Conservation (phyloP, 2,797 vertebrate species). For the Helarctos malayanus region DNA sequence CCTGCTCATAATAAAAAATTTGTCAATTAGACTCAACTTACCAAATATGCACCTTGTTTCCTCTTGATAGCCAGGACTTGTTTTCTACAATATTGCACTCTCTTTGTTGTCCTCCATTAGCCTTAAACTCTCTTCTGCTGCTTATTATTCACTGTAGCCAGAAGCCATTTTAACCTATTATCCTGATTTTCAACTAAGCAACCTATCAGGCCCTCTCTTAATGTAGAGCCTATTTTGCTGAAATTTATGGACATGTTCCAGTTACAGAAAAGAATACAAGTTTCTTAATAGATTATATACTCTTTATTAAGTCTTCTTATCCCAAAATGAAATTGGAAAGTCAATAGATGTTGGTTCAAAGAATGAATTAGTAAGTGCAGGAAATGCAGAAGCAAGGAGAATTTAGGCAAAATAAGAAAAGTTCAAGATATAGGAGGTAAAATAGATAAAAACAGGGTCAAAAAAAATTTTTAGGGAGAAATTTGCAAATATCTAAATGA, state of each 20-base stretch:
- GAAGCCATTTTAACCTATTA: not conserved
- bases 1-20: not conserved
- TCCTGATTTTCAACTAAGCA: not conserved
- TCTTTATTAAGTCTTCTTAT: not conserved
- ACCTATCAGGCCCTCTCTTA: not conserved
- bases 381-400: not conserved
- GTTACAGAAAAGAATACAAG: not conserved
- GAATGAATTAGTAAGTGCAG: not conserved
- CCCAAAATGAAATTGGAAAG: constrained; percentile 9
- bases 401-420: not conserved
- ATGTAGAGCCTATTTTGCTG: not conserved
- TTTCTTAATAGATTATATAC: not conserved
- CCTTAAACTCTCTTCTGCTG: not conserved
- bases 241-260: not conserved
- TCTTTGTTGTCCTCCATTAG: not conserved
- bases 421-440: not conserved
- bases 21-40: not conserved
- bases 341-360: not conserved
- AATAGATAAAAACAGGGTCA: not conserved
- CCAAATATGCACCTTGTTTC: not conserved
- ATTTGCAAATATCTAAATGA: not conserved
- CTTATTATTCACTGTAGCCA: not conserved
- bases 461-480: not conserved
- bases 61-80: not conserved
- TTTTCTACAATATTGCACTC: not conserved